Evolutionary conservation across 2,113 vertebrate genomes (phyloP).

Genomic region (Noturus placidus): DNA sequence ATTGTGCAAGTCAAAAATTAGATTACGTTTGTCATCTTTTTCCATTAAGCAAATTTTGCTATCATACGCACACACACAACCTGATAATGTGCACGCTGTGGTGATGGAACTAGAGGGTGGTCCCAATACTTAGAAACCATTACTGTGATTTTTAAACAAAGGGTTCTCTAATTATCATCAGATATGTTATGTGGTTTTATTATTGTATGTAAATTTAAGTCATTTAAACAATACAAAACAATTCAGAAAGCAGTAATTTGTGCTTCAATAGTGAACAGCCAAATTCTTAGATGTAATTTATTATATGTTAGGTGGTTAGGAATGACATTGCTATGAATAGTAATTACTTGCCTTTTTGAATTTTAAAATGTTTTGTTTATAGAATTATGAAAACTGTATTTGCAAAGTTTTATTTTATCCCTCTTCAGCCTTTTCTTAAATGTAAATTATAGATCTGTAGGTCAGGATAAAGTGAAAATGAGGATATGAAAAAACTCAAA

Average conservation of each 20-base stretch:
- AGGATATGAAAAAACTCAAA: conserved; percentile 74
- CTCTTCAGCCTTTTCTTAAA: conserved; percentile 57
- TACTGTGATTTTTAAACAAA: conserved; percentile 23
- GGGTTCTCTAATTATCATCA: conserved; percentile 34
- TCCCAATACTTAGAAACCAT: conserved; percentile 62
- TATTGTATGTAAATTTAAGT: conserved; percentile 6
- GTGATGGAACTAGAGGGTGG: conserved; percentile 82
- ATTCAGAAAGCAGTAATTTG: not conserved
- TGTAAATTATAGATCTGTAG: conserved; percentile 60
- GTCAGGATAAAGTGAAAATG: conserved; percentile 69
- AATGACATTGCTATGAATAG: not conserved
- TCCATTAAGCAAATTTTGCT: conserved; percentile 77
- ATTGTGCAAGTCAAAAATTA: not conserved
- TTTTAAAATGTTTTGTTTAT: not conserved
- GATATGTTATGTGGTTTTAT: not conserved
- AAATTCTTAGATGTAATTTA: not conserved
- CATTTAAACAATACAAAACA: conserved; percentile 18
- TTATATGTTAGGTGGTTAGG: not conserved
- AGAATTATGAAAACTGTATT: not conserved
- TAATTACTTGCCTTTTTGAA: not conserved
- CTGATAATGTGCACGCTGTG: conserved; percentile 80
- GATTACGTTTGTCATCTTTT: conserved; percentile 66
- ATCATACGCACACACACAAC: conserved; percentile 8
- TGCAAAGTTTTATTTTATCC: not conserved
- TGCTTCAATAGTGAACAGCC: not conserved